Conservation (phyloP, 2,113 vertebrate genomes). For the Daubentonia madagascariensis region DNA sequence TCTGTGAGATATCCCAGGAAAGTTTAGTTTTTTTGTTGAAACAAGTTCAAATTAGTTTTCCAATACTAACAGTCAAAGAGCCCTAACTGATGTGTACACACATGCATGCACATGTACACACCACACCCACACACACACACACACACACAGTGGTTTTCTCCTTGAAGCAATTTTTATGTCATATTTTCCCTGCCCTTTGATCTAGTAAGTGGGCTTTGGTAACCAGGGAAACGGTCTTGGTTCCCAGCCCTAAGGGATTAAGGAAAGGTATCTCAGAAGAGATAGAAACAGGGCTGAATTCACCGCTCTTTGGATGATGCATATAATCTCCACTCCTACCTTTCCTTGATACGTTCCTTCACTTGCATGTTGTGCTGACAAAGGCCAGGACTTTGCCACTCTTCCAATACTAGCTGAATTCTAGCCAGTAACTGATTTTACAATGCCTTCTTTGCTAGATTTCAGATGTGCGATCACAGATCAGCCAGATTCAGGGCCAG, state of each 20-base stretch:
- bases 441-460: not conserved
- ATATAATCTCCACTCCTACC: not conserved
- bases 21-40: not conserved
- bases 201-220: constrained; percentile 21
- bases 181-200: not conserved
- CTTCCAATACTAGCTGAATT: not conserved
- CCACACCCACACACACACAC: not conserved
- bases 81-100: not conserved
- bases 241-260: constrained; percentile 39
- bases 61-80: not conserved
- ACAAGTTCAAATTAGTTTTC: constrained; percentile 33
- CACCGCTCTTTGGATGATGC: not conserved
- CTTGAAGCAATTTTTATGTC: not conserved
- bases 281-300: not conserved
- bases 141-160: not conserved
- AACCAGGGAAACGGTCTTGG: constrained; percentile 28
- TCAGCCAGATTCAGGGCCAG: not conserved
- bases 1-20: not conserved
- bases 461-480: not conserved
- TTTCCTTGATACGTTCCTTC: not conserved
- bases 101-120: not conserved
- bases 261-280: not conserved
- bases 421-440: not conserved
- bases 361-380: not conserved
- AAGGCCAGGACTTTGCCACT: not conserved